These are phyloP conservation scores for Chironomus tepperi DNA, from an alignment of 1,140 invertebrate species.

Conservation along the genomic window DNA sequence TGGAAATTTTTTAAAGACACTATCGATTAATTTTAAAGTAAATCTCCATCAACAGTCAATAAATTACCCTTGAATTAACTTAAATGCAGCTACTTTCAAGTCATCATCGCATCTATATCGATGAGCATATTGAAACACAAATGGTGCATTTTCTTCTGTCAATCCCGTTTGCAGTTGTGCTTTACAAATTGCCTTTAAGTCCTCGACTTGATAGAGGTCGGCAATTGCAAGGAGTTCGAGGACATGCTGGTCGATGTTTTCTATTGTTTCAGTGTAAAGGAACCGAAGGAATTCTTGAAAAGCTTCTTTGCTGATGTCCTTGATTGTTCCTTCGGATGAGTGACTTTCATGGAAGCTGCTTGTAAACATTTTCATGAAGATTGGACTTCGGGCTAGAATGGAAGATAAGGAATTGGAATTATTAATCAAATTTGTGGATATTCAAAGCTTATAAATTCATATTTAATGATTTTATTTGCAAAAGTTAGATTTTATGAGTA, in stretches of 20 bases:
- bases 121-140: constrained; percentile 8
- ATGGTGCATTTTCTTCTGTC: not conserved
- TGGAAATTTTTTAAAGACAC: not conserved
- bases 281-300: not conserved
- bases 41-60: no score
- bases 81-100: not conserved
- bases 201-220: not conserved
- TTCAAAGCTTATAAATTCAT: no score
- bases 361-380: constrained; percentile 11
- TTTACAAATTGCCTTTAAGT: not conserved
- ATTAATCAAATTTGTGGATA: no score
- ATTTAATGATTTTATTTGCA: no score
- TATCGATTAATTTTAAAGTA: no score
- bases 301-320: not conserved
- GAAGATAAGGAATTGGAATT: not conserved
- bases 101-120: not conserved
- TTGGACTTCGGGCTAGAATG: not conserved
- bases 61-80: not conserved
- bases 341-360: not conserved
- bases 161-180: not conserved
- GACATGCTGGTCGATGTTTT: not conserved
- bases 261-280: not conserved
- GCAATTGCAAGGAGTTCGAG: not conserved
- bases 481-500: no score
- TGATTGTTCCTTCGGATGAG: not conserved